Conservation (phyloP, 2,888 invertebrate species). For the Thereva nobilitata region DNA sequence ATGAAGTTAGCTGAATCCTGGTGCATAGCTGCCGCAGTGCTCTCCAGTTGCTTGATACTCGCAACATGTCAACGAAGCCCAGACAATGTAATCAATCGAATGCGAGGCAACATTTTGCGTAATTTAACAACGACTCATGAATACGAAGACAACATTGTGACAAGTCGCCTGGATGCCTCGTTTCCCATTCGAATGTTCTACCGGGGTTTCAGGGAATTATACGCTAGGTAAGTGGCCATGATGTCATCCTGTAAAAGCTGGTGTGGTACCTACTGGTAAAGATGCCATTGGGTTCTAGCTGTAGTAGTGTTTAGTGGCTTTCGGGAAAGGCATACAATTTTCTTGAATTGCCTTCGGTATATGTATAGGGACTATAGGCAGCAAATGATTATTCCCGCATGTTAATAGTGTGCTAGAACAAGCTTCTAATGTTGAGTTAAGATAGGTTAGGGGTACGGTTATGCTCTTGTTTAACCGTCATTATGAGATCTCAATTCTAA, state of each 20-base stretch:
- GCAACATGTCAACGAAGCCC: constrained; percentile 3
- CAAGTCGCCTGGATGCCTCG: constrained; percentile 45
- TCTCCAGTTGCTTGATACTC: neutral
- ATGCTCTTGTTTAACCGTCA: constrained; percentile 7
- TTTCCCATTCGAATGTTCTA: constrained; percentile 43
- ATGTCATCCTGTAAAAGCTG: constrained; percentile 1
- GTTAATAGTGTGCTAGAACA: constrained; percentile 18
- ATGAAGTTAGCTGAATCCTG: no score
- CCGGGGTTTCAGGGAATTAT: constrained; percentile 43
- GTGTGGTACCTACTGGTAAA: neutral
- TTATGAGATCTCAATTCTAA: no score
- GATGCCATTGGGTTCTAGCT: constrained; percentile 8
- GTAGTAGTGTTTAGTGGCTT: constrained; percentile 16
- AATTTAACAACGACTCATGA: constrained; percentile 44
- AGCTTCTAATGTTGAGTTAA: constrained; percentile 18
- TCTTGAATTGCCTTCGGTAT: constrained; percentile 2
- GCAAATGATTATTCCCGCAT: constrained; percentile 5
- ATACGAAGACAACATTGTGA: constrained; percentile 45
- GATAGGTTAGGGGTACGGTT: constrained; percentile 9
- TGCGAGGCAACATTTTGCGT: constrained; percentile 43
- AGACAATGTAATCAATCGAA: constrained; percentile 40
- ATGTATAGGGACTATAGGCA: neutral
- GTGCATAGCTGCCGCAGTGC: no score
- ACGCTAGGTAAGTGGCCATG: constrained; percentile 38
- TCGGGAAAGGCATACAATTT: constrained; percentile 2